A percentile compares a stretch with the other conserved stretches of the same genome.
Conservation (phyloP, 2,888 invertebrate genomes). For the Trachelus troglodyta region DNA sequence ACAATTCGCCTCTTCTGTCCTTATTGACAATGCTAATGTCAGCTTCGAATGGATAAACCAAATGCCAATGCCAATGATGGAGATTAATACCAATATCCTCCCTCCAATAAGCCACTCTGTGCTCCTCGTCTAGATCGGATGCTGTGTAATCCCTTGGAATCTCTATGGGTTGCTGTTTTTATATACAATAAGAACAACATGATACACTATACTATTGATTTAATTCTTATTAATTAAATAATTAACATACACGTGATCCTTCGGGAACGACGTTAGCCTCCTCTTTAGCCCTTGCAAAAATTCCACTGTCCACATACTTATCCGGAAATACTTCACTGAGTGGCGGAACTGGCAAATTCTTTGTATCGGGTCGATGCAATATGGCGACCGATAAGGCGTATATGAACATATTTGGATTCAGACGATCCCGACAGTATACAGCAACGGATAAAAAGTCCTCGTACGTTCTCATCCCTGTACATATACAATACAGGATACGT, state of each 20-base stretch:
- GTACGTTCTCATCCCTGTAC: slow-evolving; percentile 74
- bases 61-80: slow-evolving; percentile 94
- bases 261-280: slow-evolving; percentile 73
- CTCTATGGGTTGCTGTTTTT: slow-evolving; percentile 72
- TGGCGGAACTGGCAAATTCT: slow-evolving; percentile 77
- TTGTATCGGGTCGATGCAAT: slow-evolving; percentile 79
- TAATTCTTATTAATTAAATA: slow-evolving; percentile 1
- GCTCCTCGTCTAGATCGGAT: slow-evolving; percentile 79
- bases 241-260: slow-evolving; percentile 72
- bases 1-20: slow-evolving; percentile 82
- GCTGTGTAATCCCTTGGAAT: slow-evolving; percentile 83
- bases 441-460: slow-evolving; percentile 79
- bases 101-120: slow-evolving; percentile 84
- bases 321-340: slow-evolving; percentile 84
- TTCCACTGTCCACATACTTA: slow-evolving; percentile 82
- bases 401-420: slow-evolving; percentile 85
- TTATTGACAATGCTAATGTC: slow-evolving; percentile 76
- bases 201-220: neutral
- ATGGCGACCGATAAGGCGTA: slow-evolving; percentile 82
- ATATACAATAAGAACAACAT: neutral
- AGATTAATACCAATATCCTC: slow-evolving; percentile 88
- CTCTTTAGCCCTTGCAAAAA: slow-evolving; percentile 77
- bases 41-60: slow-evolving; percentile 84
- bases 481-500: neutral
- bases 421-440: slow-evolving; percentile 77